Evolutionary conservation across 2,888 invertebrate species (phyloP).

Genomic region (Oscheius sp.): DNA sequence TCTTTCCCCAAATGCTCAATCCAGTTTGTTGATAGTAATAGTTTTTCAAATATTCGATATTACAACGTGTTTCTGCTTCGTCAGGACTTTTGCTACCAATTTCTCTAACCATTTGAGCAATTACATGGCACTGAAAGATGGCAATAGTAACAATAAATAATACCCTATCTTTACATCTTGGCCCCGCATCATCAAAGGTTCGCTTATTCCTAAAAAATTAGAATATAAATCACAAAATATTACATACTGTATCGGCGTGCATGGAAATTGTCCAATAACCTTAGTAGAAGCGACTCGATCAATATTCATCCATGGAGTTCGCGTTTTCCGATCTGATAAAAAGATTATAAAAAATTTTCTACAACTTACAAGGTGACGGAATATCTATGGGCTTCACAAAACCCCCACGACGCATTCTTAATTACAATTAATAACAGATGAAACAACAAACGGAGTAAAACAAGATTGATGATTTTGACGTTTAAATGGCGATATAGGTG

Average conservation of each 20-base stretch:
- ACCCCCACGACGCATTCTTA: not conserved
- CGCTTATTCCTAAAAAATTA: not conserved
- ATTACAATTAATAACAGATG: not conserved
- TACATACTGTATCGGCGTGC: not conserved
- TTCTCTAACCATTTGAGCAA: constrained; percentile 1
- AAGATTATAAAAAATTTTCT: not conserved
- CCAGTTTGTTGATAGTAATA: constrained; percentile 9
- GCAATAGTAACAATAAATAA: not conserved
- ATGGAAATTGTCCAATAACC: constrained; percentile 12
- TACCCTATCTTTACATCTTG: constrained; percentile 2
- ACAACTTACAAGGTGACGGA: not conserved
- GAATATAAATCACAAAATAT: not conserved
- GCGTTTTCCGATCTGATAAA: not conserved
- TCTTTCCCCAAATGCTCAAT: constrained; percentile 9
- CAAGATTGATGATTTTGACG: not conserved
- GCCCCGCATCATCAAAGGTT: constrained; percentile 5
- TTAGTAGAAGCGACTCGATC: constrained; percentile 13
- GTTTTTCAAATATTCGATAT: constrained; percentile 14
- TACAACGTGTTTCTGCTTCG: not conserved
- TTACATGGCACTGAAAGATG: not conserved
- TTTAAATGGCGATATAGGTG: not conserved
- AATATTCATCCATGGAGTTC: constrained; percentile 9
- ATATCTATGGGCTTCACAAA: not conserved
- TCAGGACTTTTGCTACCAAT: constrained; percentile 9
- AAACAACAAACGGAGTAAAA: not conserved